Evolutionary conservation across 2,888 invertebrate genomes (phyloP), one percentile per base, ranked within the genome.

Genomic region (Apoda limacodes): DNA sequence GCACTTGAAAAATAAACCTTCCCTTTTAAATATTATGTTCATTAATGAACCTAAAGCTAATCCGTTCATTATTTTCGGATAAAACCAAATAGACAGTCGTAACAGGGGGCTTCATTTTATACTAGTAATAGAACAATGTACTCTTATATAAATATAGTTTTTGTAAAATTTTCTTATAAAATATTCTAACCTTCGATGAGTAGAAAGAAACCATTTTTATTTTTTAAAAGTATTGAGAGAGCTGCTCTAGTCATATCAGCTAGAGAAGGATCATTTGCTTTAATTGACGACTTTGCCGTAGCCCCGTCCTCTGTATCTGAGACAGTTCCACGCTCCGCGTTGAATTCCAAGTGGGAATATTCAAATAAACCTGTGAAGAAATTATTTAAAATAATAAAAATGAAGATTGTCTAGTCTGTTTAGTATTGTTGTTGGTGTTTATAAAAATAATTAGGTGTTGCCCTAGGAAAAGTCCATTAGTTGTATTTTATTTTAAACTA

Each of bases 321-420:
- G 12, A 83, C 83, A 20, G 84, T 83, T 47, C 88, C 87, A 14
- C 89, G 74, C 56, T 90, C 89, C 13, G 87, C 88, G 45, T 90
- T 89, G 55, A 90, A 90, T 52, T 89, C 88, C 88, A 90, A 87
- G 60, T 90, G 90, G 11, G 89, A 89, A 55, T 89, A 89, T 43
- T 89, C 85, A 57, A 90, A 90, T 41, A 90, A 64, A 48, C 90
- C 90, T 90, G 64, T 1, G 39, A 49, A 32, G 34, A 31, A 35
- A 34, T 13, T 20, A 10, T n/a, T 12, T 28, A 32, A 31, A 22
- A 13, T 28, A 17, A 15, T 25, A 19, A 14, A 22, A 23, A 25
- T 22, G 20, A 39, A 9, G 1, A 15, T 24, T 25, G 28, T 28
- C 25, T 22, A 23, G 15, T 26, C 14, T 21, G 25, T 33, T 13